These are phyloP conservation scores for Zaprionus ghesquierei DNA, from an alignment of 1,140 invertebrate species.

Conservation along the genomic window DNA sequence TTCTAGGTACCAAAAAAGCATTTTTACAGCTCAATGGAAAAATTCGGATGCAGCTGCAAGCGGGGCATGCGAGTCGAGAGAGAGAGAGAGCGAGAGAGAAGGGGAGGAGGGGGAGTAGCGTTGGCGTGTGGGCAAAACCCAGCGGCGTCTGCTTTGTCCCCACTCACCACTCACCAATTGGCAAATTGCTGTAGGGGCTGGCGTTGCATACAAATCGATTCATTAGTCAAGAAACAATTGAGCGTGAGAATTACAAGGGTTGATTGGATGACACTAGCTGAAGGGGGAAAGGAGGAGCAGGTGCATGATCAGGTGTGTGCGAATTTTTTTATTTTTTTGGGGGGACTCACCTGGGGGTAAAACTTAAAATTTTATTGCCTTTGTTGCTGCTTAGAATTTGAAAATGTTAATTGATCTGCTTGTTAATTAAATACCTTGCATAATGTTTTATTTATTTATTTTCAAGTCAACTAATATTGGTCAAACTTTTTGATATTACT, in stretches of 20 bases:
- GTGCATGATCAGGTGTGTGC: not conserved
- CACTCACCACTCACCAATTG: too few species aligned
- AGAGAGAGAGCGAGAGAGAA: not conserved
- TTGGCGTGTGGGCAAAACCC: conserved; percentile 16
- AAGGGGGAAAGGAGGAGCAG: not conserved
- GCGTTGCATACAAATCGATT: conserved; percentile 37
- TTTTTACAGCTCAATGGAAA: conserved; percentile 19
- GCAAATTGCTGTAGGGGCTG: not conserved
- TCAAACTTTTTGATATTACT: too few species aligned
- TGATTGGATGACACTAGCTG: not conserved
- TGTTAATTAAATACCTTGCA: not conserved
- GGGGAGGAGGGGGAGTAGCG: not conserved
- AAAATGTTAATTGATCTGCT: not conserved
- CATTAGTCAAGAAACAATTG: conserved; percentile 34
- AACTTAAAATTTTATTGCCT: not conserved
- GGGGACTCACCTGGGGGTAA: not conserved
- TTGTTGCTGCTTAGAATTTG: not conserved
- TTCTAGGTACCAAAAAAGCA: not conserved
- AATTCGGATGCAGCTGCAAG: conserved; percentile 2
- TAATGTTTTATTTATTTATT: too few species aligned
- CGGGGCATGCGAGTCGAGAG: not conserved
- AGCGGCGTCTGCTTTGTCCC: conserved; percentile 1
- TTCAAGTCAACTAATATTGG: too few species aligned
- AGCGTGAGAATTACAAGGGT: conserved; percentile 33
- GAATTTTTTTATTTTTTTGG: too few species aligned